A percentile compares a stretch with the other conserved stretches of the same genome.
Evolutionary conservation across 1,140 invertebrate species (phyloP).

Genomic region (Drosophila repleta): DNA sequence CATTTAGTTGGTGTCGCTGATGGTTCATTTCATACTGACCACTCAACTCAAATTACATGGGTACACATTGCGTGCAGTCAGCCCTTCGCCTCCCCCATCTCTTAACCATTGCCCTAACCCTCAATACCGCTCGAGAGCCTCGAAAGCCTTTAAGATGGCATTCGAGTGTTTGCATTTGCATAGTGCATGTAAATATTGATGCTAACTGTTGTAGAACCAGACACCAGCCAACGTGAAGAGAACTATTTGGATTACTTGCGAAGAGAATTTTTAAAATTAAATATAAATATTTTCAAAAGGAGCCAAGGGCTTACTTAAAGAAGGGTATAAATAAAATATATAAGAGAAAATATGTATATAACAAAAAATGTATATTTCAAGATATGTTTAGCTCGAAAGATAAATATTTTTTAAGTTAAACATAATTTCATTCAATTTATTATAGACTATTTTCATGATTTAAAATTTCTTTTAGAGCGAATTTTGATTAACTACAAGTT

Average conservation of each 20-base stretch:
- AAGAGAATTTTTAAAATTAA: background rate
- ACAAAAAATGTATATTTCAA: no score
- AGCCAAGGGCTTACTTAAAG: no score
- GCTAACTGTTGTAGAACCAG: conserved; percentile 5
- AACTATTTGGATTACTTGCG: no score
- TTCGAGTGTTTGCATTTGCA: conserved; percentile 48
- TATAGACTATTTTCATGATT: no score
- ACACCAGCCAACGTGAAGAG: conserved; percentile 1
- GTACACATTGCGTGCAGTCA: conserved; percentile 33
- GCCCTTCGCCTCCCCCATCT: background rate
- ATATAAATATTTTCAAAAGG: background rate
- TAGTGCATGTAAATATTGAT: conserved; percentile 45
- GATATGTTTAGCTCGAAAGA: no score
- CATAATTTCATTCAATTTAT: no score
- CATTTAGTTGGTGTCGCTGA: conserved; percentile 21
- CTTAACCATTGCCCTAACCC: background rate
- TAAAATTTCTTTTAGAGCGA: no score
- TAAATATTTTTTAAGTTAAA: no score
- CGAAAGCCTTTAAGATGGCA: conserved; percentile 18
- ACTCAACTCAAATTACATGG: conserved; percentile 47
- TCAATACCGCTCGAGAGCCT: background rate
- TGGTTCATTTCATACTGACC: conserved; percentile 43
- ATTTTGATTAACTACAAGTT: no score
- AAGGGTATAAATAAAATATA: no score
- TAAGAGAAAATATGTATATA: no score